Base-by-base conservation (phyloP, 2,113 vertebrate genomes). In the Piprites chloris region DNA sequence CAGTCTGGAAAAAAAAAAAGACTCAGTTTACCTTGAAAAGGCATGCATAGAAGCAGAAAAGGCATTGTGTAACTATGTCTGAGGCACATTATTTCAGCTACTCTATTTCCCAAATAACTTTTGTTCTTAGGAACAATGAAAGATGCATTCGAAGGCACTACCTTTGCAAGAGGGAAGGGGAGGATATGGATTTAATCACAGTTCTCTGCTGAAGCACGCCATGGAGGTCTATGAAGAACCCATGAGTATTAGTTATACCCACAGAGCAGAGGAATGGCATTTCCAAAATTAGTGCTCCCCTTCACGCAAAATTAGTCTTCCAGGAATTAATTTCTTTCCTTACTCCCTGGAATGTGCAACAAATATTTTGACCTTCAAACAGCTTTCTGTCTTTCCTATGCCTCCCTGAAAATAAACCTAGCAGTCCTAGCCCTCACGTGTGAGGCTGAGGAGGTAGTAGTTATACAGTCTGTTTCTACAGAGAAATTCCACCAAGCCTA, bases 301-400 rank as follows among this genome's bases (percentile, higher is more conserved):
- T 91, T 94, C 84, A 93, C 3, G 35, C 37, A 17, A 81, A 80
- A 93, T 89, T 86, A 89, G 50, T 84, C 68, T 80, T 80, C 68
- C 55, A 53, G 58, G 85, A 69, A 50, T 75, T 85, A 72, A 65
- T 75, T 78, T 85, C 61, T 85, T 87, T 49, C 33, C 47, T 59
- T 65, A 32, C 58, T 82, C 72, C 28, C 58, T 4, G 3, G 82
- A 75, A 88, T 3, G 5, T 4, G 1, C 49, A 95, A 83, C 76
- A 90, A 82, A 69, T 90, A 68, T 52, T 88, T 85, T 88, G 89
- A 88, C 75, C 79, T 92, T 92, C 86, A 68, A 91, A 75, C 33
- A 79, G 27, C 28, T 65, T 85, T 73, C 41, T 84, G 46, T 66
- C 55, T 80, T 67, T 90, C 67, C 53, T 83, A 73, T 95, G 46